Conservation (phyloP, 2,888 invertebrate species). For the Eubasilissa splendida region DNA sequence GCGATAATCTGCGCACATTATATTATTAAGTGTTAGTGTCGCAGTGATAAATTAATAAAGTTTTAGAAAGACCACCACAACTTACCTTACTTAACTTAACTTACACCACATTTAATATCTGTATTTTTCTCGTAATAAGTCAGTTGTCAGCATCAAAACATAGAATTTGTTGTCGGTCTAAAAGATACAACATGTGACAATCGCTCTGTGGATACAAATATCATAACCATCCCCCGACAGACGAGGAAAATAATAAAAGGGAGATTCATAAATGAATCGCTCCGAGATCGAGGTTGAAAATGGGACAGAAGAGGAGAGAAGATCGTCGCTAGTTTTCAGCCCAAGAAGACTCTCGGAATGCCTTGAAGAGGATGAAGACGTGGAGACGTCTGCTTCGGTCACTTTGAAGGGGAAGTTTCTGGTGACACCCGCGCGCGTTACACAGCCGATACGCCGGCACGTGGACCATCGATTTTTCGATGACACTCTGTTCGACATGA, state of each 20-base stretch:
- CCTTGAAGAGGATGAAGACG: slow-evolving; percentile 88
- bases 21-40: too few relatives aligned
- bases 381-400: slow-evolving; percentile 65
- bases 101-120: too few relatives aligned
- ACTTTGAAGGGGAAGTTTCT: slow-evolving; percentile 53
- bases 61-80: too few relatives aligned
- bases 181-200: slow-evolving; percentile 28
- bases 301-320: slow-evolving; percentile 25
- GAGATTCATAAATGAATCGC: slow-evolving; percentile 47
- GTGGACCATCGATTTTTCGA: slow-evolving; percentile 56
- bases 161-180: neutral
- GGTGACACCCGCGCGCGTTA: slow-evolving; percentile 48
- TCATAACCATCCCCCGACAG: neutral
- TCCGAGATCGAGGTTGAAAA: slow-evolving; percentile 31
- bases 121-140: neutral
- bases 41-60: too few relatives aligned
- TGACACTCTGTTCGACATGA: slow-evolving; percentile 51
- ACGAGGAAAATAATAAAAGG: neutral
- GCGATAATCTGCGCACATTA: too few relatives aligned
- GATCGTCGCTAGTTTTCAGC: slow-evolving; percentile 70
- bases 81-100: too few relatives aligned
- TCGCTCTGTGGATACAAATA: neutral
- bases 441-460: slow-evolving; percentile 41
- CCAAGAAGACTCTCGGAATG: slow-evolving; percentile 85
- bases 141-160: too few relatives aligned